Evolutionary conservation across 1,140 invertebrate species (phyloP).

Genomic region (Berghia stephanieae): DNA sequence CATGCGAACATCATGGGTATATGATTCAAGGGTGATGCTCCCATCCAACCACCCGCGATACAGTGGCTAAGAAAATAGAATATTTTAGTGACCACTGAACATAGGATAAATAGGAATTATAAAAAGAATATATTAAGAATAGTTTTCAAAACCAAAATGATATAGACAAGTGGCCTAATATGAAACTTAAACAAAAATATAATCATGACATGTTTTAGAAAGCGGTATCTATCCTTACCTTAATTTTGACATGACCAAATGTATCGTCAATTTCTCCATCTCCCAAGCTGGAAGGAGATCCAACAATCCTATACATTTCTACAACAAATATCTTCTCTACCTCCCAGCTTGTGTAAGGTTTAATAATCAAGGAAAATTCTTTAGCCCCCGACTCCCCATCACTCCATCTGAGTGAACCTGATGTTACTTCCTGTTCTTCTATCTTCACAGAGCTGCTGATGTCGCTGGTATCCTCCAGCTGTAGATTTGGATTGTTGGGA

Average conservation of each 20-base stretch:
- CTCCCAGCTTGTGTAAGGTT: slow-evolving; percentile 58
- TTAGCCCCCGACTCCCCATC: slow-evolving; percentile 52
- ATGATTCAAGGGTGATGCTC: too few species aligned
- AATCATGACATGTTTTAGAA: not conserved
- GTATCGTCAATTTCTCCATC: slow-evolving; percentile 54
- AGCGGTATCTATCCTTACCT: slow-evolving; percentile 45
- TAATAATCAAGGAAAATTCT: slow-evolving; percentile 51
- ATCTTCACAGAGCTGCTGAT: slow-evolving; percentile 38
- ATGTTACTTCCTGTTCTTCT: slow-evolving; percentile 46
- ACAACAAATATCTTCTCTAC: slow-evolving; percentile 59
- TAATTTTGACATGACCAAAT: slow-evolving; percentile 48
- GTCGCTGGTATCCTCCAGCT: slow-evolving; percentile 55
- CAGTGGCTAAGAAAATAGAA: too few species aligned
- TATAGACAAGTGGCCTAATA: not conserved
- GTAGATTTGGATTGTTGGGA: slow-evolving; percentile 52
- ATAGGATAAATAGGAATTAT: too few species aligned
- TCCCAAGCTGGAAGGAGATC: slow-evolving; percentile 39
- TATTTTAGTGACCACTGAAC: too few species aligned
- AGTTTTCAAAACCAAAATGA: not conserved
- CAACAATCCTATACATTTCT: slow-evolving; percentile 49
- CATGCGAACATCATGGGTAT: too few species aligned
- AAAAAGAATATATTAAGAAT: too few species aligned
- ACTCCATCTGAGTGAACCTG: slow-evolving; percentile 49
- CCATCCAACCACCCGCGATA: too few species aligned
- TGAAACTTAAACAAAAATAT: not conserved